These are phyloP conservation scores for Goniozus legneri DNA, from an alignment of 1,140 invertebrate genomes.

Conservation along the genomic window DNA sequence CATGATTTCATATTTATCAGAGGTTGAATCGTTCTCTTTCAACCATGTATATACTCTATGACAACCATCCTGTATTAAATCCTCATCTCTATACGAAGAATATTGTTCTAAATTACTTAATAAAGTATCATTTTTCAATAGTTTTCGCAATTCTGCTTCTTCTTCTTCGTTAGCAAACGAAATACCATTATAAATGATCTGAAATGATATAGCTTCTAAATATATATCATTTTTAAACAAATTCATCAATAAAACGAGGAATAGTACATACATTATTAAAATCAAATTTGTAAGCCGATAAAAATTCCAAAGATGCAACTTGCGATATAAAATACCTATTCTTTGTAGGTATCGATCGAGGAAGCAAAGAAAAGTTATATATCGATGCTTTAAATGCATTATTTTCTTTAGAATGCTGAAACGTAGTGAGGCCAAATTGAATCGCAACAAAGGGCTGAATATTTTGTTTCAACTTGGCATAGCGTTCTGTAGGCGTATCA, in stretches of 20 bases:
- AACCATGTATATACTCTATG: slow-evolving; percentile 48
- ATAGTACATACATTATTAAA: slow-evolving; percentile 67
- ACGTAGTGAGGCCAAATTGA: slow-evolving; percentile 64
- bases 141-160: slow-evolving; percentile 34
- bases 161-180: slow-evolving; percentile 62
- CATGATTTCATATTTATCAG: slow-evolving; percentile 20
- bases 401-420: slow-evolving; percentile 54
- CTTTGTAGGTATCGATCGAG: slow-evolving; percentile 58
- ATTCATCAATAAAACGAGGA: slow-evolving; percentile 18
- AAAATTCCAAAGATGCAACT: slow-evolving; percentile 62
- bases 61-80: slow-evolving; percentile 36
- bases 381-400: slow-evolving; percentile 59
- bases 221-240: background rate
- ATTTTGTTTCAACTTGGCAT: slow-evolving; percentile 58
- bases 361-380: slow-evolving; percentile 69
- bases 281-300: slow-evolving; percentile 64
- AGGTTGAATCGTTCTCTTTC: slow-evolving; percentile 32
- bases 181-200: slow-evolving; percentile 68
- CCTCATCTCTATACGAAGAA: slow-evolving; percentile 46
- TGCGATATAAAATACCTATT: slow-evolving; percentile 63
- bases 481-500: slow-evolving; percentile 63
- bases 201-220: slow-evolving; percentile 8
- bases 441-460: slow-evolving; percentile 60
- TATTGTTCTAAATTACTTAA: slow-evolving; percentile 27
- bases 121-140: slow-evolving; percentile 34